These are phyloP conservation scores for Drosophila arawakana DNA, from an alignment of 1,140 invertebrate species.

Conservation along the genomic window DNA sequence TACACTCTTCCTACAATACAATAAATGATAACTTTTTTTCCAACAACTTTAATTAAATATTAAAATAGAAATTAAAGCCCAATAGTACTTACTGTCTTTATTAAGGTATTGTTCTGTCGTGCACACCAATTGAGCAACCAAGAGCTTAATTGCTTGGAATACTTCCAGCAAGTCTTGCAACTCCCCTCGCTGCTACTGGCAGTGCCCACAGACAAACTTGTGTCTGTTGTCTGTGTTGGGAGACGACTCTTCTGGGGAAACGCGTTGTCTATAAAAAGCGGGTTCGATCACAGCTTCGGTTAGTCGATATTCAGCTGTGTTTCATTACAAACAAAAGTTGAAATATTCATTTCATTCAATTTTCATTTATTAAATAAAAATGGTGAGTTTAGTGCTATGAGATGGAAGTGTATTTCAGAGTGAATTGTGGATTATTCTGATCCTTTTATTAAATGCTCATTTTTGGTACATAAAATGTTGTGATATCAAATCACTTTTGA, in stretches of 20 bases:
- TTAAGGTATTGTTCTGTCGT: too few species aligned
- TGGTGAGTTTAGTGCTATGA: not conserved
- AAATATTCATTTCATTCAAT: conserved; percentile 22
- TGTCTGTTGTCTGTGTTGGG: not conserved
- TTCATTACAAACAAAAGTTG: conserved; percentile 53
- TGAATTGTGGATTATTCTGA: not conserved
- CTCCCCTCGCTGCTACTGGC: not conserved
- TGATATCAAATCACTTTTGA: too few species aligned
- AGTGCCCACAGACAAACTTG: not conserved
- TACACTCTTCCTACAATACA: too few species aligned
- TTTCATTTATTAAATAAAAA: conserved; percentile 4
- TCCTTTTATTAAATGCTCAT: too few species aligned
- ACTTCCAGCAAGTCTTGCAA: not conserved
- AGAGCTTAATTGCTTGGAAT: too few species aligned
- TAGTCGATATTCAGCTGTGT: conserved; percentile 55
- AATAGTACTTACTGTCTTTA: too few species aligned
- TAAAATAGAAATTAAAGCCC: too few species aligned
- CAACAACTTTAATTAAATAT: too few species aligned
- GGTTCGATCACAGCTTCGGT: not conserved
- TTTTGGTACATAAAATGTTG: too few species aligned
- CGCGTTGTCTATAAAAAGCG: conserved; percentile 35
- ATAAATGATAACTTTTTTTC: too few species aligned
- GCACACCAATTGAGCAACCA: too few species aligned
- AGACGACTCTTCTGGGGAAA: not conserved
- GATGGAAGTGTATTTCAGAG: not conserved